A percentile compares a stretch with the other conserved stretches of the same genome.
Conservation (phyloP, 1,140 invertebrate species). For the Sipha flava region DNA sequence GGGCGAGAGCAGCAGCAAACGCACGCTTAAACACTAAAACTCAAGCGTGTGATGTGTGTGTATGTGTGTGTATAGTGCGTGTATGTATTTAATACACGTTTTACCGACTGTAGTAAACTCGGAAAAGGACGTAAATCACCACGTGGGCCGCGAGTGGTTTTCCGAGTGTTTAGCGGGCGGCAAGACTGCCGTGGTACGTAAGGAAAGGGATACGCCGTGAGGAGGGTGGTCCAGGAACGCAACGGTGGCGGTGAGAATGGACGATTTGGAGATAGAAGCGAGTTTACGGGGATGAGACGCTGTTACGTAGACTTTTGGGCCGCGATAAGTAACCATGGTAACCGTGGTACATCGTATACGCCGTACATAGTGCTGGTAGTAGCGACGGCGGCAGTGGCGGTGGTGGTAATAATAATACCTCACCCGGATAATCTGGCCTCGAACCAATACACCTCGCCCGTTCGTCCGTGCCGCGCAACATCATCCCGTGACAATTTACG, state of each 20-base stretch:
- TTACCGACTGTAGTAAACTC: neutral
- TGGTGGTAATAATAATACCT: conserved; percentile 2
- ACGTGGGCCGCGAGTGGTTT: neutral
- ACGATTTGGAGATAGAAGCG: too few species aligned
- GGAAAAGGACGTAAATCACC: neutral
- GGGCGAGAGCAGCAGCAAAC: neutral
- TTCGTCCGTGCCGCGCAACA: too few species aligned
- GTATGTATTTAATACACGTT: neutral
- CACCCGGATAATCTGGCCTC: conserved; percentile 8
- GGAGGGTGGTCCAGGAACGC: neutral
- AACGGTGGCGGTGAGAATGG: neutral
- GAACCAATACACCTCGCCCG: conserved; percentile 18
- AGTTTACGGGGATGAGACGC: neutral
- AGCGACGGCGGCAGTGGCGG: neutral
- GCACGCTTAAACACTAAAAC: neutral
- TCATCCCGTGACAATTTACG: conserved; percentile 14
- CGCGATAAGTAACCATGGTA: conserved; percentile 20
- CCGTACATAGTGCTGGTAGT: neutral
- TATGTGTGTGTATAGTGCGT: neutral
- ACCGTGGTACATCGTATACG: too few species aligned
- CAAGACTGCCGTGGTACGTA: too few species aligned
- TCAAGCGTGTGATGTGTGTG: too few species aligned
- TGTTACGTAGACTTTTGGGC: neutral
- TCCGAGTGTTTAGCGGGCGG: neutral
- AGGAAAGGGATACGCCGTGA: neutral